These are phyloP conservation scores for Mustela lutreola DNA, from an alignment of 2,113 vertebrate genomes.

Conservation along the genomic window DNA sequence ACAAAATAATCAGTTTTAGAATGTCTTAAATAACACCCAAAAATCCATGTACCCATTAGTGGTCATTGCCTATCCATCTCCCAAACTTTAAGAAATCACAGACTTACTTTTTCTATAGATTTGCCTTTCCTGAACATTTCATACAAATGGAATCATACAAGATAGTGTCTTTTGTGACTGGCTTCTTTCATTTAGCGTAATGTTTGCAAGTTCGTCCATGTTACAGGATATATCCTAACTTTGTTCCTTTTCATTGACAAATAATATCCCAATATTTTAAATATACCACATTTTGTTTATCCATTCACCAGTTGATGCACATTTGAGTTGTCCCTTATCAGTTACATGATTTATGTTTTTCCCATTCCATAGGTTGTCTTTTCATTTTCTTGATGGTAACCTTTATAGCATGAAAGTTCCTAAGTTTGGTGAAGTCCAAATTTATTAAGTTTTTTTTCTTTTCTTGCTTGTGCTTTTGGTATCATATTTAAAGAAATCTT, in stretches of 20 bases:
- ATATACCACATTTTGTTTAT: too few relatives aligned
- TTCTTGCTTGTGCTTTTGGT: too few relatives aligned
- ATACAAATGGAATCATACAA: neutral
- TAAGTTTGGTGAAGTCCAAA: neutral
- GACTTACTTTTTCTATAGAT: neutral
- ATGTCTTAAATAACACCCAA: neutral
- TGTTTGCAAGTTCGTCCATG: too few relatives aligned
- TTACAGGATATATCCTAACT: too few relatives aligned
- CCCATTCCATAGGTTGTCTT: neutral
- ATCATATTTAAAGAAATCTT: too few relatives aligned
- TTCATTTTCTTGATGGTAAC: slow-evolving; percentile 1
- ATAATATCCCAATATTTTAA: too few relatives aligned
- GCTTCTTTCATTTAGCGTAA: too few relatives aligned
- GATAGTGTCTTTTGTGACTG: too few relatives aligned
- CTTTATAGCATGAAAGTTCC: neutral
- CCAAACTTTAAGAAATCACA: neutral
- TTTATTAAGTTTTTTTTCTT: too few relatives aligned
- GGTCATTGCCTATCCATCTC: neutral
- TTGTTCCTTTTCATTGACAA: too few relatives aligned
- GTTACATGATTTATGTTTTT: neutral
- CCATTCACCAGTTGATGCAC: neutral
- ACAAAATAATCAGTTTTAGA: neutral
- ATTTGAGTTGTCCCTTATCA: neutral
- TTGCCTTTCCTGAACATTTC: slow-evolving; percentile 30
- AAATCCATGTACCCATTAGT: neutral